Percentiles rank a stretch among this genome's conserved stretches.
Conservation (phyloP, 2,113 vertebrate species). For the Microtus pennsylvanicus region DNA sequence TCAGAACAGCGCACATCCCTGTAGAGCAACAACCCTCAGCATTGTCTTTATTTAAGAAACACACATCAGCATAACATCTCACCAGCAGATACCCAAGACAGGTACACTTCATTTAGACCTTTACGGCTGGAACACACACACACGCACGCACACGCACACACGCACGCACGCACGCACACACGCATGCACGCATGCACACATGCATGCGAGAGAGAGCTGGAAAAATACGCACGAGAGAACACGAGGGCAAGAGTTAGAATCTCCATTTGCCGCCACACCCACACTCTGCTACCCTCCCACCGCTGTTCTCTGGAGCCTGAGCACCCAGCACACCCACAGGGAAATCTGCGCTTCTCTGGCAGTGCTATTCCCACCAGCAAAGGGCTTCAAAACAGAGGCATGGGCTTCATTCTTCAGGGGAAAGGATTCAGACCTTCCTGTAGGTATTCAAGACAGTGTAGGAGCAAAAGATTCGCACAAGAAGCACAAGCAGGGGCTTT, state of each 20-base stretch:
- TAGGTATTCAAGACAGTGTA: conserved; percentile 3
- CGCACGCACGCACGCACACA: not conserved
- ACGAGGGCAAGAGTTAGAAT: fast-evolving
- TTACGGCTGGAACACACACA: not conserved
- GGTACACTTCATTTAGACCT: not conserved
- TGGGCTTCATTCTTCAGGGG: conserved; percentile 5
- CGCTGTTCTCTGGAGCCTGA: not conserved
- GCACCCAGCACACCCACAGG: not conserved
- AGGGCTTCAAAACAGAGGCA: not conserved
- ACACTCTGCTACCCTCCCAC: not conserved
- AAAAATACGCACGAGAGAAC: not conserved
- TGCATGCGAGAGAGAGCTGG: too few relatives aligned
- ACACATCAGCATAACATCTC: not conserved
- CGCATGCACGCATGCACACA: not conserved
- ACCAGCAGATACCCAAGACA: not conserved
- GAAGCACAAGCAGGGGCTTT: not conserved
- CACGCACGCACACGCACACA: not conserved
- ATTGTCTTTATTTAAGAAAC: not conserved
- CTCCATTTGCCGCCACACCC: not conserved
- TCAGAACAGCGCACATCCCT: not conserved
- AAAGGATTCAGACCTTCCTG: not conserved
- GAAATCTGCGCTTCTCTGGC: not conserved
- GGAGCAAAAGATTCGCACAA: not conserved
- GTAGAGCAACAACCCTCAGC: not conserved
- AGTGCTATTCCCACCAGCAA: not conserved